phyloP scores from a whole-genome alignment of 2,888 invertebrate genomes.

The Tortrix viridana region DNA sequence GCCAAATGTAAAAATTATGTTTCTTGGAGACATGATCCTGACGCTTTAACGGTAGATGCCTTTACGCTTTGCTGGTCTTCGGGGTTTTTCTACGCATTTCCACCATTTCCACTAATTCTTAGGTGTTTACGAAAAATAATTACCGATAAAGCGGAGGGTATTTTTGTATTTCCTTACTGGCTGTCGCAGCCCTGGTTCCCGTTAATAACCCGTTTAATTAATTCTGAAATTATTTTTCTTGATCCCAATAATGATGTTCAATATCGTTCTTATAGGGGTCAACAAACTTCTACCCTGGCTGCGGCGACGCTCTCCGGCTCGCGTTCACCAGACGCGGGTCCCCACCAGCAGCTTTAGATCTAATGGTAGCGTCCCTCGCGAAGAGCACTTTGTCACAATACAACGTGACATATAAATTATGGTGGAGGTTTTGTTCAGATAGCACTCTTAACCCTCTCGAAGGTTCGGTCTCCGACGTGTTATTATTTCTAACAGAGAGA shows the following conservation, averaged over 20 bases:
- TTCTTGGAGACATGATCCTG: conserved; percentile 19
- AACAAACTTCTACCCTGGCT: conserved; percentile 9
- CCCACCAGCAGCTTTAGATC: background rate
- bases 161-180: conserved; percentile 35
- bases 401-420: background rate
- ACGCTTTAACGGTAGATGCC: conserved; percentile 29
- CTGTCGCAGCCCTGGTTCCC: conserved; percentile 7
- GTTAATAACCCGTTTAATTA: background rate
- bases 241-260: no score
- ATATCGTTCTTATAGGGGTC: no score
- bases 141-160: conserved; percentile 31
- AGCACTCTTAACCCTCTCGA: background rate
- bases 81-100: conserved; percentile 33
- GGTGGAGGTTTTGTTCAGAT: conserved; percentile 3
- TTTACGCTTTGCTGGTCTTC: conserved; percentile 28
- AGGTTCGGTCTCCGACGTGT: background rate
- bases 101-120: conserved; percentile 29
- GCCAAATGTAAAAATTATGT: background rate
- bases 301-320: conserved; percentile 3
- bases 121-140: conserved; percentile 35
- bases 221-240: no score
- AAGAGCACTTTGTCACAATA: conserved; percentile 5
- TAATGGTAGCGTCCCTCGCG: conserved; percentile 7
- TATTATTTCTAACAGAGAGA: conserved; percentile 4
- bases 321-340: conserved; percentile 2